phyloP scores from a whole-genome alignment of 2,113 vertebrate genomes.

The Motacilla tschutschensis region DNA sequence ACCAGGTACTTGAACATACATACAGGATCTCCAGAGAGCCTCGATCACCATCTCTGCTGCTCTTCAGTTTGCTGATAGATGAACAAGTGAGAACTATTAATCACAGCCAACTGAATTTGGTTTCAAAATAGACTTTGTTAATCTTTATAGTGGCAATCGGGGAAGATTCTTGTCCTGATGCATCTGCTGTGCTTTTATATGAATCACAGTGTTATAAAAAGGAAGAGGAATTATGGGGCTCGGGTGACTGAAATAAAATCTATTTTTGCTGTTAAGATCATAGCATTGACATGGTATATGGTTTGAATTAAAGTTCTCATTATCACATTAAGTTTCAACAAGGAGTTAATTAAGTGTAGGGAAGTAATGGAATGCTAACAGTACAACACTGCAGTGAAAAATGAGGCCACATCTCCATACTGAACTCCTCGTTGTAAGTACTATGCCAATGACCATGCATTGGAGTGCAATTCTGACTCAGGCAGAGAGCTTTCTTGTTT shows the following conservation, averaged over 20 bases:
- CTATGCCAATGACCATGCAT: fast-evolving
- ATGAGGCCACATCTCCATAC: not conserved
- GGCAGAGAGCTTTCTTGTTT: not conserved
- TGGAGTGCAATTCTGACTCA: not conserved
- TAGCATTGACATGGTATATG: not conserved
- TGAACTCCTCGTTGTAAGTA: not conserved
- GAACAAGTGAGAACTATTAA: not conserved
- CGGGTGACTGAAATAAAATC: conserved; percentile 13
- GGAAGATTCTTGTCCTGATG: not conserved
- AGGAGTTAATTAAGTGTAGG: conserved; percentile 18
- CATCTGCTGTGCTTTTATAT: conserved; percentile 22
- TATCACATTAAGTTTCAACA: conserved; percentile 29
- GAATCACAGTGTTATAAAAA: conserved; percentile 15
- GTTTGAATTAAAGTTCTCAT: conserved; percentile 27
- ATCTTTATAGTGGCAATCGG: not conserved
- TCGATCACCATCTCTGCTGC: not conserved
- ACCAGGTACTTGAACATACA: not conserved
- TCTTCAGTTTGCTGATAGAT: not conserved
- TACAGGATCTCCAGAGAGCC: not conserved
- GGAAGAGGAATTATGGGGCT: not conserved
- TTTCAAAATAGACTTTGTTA: not conserved
- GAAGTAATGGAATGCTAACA: not conserved
- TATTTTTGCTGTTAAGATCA: conserved; percentile 14
- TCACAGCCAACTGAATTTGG: not conserved
- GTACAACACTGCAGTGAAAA: not conserved